These are phyloP conservation scores for Lophura nycthemera DNA, from an alignment of 2,113 vertebrate species.

Conservation along the genomic window DNA sequence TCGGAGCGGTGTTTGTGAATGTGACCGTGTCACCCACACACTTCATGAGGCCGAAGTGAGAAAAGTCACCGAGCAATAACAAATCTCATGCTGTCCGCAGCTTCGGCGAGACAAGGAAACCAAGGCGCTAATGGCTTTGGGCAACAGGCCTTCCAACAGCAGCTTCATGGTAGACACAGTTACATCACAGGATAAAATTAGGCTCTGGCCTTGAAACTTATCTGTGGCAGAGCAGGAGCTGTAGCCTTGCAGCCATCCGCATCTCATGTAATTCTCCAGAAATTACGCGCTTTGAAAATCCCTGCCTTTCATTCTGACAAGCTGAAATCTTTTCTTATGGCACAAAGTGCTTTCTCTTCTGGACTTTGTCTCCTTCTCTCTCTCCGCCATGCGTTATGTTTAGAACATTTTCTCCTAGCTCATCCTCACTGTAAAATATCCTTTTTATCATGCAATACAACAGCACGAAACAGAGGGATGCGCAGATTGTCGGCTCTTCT, in stretches of 20 bases:
- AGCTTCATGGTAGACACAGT: not conserved
- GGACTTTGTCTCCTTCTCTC: not conserved
- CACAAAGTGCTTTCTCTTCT: not conserved
- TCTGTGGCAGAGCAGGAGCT: conserved; percentile 5
- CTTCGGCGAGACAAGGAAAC: not conserved
- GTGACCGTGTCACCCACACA: fast-evolving
- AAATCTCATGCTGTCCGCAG: not conserved
- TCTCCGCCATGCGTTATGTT: not conserved
- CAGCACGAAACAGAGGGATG: fast-evolving
- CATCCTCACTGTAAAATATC: conserved; percentile 1
- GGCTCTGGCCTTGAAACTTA: conserved; percentile 32
- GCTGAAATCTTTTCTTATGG: not conserved
- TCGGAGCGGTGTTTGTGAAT: fast-evolving
- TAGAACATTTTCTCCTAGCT: conserved; percentile 14
- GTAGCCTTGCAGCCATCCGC: conserved; percentile 43
- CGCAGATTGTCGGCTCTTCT: not conserved
- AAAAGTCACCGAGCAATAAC: fast-evolving
- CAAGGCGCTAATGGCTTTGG: not conserved
- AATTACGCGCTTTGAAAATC: conserved; percentile 24
- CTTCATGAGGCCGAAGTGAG: fast-evolving
- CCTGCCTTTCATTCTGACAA: not conserved
- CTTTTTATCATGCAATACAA: conserved; percentile 18
- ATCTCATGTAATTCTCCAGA: conserved; percentile 11
- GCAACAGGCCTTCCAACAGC: not conserved
- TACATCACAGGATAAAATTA: conserved; percentile 42